Conservation (phyloP, 2,888 invertebrate genomes). For the Tortrix viridana region DNA sequence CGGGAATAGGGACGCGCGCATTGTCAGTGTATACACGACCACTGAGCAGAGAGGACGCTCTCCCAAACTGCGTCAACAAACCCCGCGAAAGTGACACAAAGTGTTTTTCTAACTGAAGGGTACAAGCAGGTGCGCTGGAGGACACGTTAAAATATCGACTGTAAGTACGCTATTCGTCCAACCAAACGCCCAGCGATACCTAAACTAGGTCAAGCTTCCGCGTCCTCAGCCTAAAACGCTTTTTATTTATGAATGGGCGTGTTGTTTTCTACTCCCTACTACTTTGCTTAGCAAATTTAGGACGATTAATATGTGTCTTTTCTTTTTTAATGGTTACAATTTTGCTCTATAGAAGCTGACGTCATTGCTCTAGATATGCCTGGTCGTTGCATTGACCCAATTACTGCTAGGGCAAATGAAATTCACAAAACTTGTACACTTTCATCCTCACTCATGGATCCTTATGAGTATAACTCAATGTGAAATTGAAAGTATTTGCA, state of each 20-base stretch:
- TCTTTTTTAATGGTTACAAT: slow-evolving; percentile 2
- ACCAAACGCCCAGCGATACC: slow-evolving; percentile 44
- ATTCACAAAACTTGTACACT: slow-evolving; percentile 8
- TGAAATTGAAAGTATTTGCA: slow-evolving; percentile 20
- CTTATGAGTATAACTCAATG: slow-evolving; percentile 2
- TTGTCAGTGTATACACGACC: slow-evolving; percentile 72
- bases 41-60: slow-evolving; percentile 66
- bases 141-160: slow-evolving; percentile 68
- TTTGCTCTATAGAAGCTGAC: slow-evolving; percentile 21
- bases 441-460: slow-evolving; percentile 2
- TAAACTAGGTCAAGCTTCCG: slow-evolving; percentile 78
- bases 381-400: slow-evolving; percentile 37
- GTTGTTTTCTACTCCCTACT: slow-evolving; percentile 50
- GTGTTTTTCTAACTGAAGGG: slow-evolving; percentile 51
- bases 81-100: slow-evolving; percentile 61
- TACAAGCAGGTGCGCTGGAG: slow-evolving; percentile 63
- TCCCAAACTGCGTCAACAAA: slow-evolving; percentile 48
- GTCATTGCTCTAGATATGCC: slow-evolving; percentile 36
- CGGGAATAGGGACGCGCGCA: slow-evolving; percentile 82
- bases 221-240: slow-evolving; percentile 68
- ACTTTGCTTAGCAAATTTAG: slow-evolving; percentile 19
- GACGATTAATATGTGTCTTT: slow-evolving; percentile 1
- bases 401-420: slow-evolving; percentile 30
- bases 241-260: slow-evolving; percentile 73
- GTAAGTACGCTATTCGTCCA: slow-evolving; percentile 60